phyloP scores from a whole-genome alignment of 2,888 invertebrate species.

The Dromius quadrimaculatus region DNA sequence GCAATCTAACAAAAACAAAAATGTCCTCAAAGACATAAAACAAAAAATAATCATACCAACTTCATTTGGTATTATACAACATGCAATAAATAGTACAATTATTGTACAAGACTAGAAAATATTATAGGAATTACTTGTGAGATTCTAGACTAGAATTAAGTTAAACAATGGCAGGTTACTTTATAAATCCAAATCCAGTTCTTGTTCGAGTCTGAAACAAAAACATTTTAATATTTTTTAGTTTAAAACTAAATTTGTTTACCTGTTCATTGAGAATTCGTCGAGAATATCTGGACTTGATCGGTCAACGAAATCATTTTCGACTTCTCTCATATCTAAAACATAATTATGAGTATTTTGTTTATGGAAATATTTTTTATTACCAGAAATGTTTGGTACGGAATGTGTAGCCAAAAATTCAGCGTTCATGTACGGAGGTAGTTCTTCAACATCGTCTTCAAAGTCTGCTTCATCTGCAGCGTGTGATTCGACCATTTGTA shows the following conservation, averaged over 20 bases:
- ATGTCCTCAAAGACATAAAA: constrained; percentile 6
- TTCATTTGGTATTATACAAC: constrained; percentile 28
- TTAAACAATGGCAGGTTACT: constrained; percentile 35
- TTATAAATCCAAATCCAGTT: constrained; percentile 40
- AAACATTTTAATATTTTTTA: constrained; percentile 17
- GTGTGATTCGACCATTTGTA: constrained; percentile 92
- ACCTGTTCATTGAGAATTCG: constrained; percentile 41
- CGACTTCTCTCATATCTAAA: constrained; percentile 39
- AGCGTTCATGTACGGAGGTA: constrained; percentile 82
- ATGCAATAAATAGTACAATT: constrained; percentile 49
- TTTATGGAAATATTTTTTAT: background rate
- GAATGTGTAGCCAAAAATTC: constrained; percentile 70
- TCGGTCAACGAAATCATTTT: constrained; percentile 24
- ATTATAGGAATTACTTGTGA: constrained; percentile 37
- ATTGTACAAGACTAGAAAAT: constrained; percentile 48
- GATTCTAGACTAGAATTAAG: constrained; percentile 42
- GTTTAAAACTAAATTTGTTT: background rate
- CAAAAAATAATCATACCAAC: constrained; percentile 15
- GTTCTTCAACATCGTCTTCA: constrained; percentile 71
- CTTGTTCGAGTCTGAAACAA: constrained; percentile 43
- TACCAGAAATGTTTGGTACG: constrained; percentile 63
- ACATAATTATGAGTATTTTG: background rate
- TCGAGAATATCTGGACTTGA: constrained; percentile 47
- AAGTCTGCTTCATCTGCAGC: constrained; percentile 70
- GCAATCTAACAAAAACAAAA: constrained; percentile 31